Evolutionary conservation across 2,797 vertebrate genomes (phyloP), one percentile per base, ranked within the genome.

Genomic region (Oreortyx pictus): DNA sequence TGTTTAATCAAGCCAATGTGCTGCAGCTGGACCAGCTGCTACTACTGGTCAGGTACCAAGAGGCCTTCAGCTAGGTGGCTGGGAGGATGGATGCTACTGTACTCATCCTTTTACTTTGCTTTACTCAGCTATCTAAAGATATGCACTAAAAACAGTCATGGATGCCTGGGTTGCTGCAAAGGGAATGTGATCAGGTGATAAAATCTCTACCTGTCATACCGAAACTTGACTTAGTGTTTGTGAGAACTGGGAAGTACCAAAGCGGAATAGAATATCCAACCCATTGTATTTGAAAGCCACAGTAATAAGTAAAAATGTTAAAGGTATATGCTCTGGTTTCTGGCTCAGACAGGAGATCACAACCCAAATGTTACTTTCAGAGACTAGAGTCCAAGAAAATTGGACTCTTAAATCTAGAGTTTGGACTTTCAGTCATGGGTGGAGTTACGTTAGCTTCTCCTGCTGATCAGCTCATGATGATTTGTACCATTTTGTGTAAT

Each of bases 201-300:
- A 81, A 92, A 86, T 78, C 37, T 83, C 52, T 57, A 33, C 24
- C 78, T 83, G 47, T 67, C 31, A 70, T 31, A 89, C 66, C 75
- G 60, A 87, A 84, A 24, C 18, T 52, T 52, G 39, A 64, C 27
- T 75, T n/a, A 56, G 67, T 67, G 11, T 60, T 64, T 41, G 3
- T 1, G 44, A 75, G 44, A 62, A 91, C 37, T 54, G 84, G 66
- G n/a, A 90, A 67, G 35, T 25, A 43, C 31, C 25, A 23, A 75
- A 74, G 50, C 11, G 66, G 35, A 77, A 20, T 14, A 66, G 59
- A 75, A 52, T 87, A 78, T 43, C 78, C 35, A 60, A 90, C 27
- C 15, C 31, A 61, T 35, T 66, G 27, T 64, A 78, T 70, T 3
- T 64, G 73, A 71, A 31, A 89, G 70, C 3, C 49, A 64, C 17